Conservation (phyloP, 2,888 invertebrate genomes). For the Mythimna albipuncta region DNA sequence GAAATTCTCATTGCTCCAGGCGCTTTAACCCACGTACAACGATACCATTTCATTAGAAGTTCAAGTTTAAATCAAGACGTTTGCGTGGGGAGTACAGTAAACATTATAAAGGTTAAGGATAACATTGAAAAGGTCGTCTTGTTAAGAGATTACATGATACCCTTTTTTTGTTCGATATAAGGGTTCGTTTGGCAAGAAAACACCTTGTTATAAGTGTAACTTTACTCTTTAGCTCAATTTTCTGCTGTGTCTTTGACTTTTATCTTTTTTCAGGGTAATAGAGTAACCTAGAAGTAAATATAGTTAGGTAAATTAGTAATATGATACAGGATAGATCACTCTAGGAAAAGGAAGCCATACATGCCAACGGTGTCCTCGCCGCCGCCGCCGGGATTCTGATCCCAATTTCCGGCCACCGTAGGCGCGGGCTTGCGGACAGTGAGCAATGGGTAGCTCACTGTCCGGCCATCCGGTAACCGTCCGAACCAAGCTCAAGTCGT, state of each 20-base stretch:
- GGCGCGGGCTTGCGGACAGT: too few species aligned
- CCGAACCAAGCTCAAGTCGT: too few species aligned
- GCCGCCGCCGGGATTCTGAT: too few species aligned
- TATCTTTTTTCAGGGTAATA: not conserved
- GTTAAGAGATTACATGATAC: conserved; percentile 13
- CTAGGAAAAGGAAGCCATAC: too few species aligned
- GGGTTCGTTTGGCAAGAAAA: conserved; percentile 6
- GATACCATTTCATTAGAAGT: conserved; percentile 4
- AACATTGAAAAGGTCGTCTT: conserved; percentile 21
- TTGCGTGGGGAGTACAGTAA: conserved; percentile 25
- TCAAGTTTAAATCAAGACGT: conserved; percentile 32
- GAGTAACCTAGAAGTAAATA: too few species aligned
- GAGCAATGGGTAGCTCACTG: too few species aligned
- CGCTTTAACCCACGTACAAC: not conserved
- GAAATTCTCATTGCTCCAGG: not conserved
- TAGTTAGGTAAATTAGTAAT: too few species aligned
- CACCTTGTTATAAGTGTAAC: conserved; percentile 14
- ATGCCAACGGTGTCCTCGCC: too few species aligned
- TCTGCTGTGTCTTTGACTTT: not conserved
- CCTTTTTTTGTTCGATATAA: not conserved
- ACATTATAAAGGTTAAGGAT: conserved; percentile 22
- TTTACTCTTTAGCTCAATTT: not conserved
- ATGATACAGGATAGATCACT: too few species aligned
- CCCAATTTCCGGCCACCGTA: too few species aligned
- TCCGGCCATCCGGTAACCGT: too few species aligned